Evolutionary conservation across 2,113 vertebrate species (phyloP), one percentile per base, ranked within the genome.

Genomic region (Alligator mississippiensis): DNA sequence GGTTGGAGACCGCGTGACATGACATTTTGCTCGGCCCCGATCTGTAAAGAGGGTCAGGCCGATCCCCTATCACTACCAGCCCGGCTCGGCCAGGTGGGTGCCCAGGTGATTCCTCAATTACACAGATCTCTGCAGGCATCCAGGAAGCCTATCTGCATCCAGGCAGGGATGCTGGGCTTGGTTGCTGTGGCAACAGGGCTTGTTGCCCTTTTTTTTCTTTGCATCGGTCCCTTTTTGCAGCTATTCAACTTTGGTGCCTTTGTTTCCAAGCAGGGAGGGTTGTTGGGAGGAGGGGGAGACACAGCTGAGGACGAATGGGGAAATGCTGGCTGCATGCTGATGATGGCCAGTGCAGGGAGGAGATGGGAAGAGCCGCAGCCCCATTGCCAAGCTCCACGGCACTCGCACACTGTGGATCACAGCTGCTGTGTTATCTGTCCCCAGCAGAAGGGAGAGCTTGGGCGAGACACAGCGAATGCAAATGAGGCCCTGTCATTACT

Each of bases 111-210:
- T 34, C 59, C 11, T 28, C 76, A 57, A 30, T 30, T 68, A 19
- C 70, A 28, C 82, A 34, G 16, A 58, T 3, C 38, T 3, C 25
- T 72, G 80, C 58, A 21, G 76, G 34, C 34, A 59, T 28, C 18
- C 57, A 47, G 77, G 55, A 25, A 66, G 77, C 54, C 84, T 30
- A 57, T 28, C 19, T 47, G 21, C 3, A 1, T 0, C 18, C 79
- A 12, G 61, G 24, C 72, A 14, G 88, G 77, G 79, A 47, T 9
- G 58, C 14, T 63, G 15, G 5, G 24, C 21, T 57, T 10, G 5
- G 76, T 92, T 96, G 81, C 94, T 91, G 87, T 90, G 85, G 75
- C 84, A 95, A 94, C 87, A 58, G 57, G 72, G 54, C 89, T 72
- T 54, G 62, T 81, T 77, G 57, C 54, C 47, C 47, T 47, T 47